Conservation (phyloP, 2,113 vertebrate genomes). For the Colius striatus region DNA sequence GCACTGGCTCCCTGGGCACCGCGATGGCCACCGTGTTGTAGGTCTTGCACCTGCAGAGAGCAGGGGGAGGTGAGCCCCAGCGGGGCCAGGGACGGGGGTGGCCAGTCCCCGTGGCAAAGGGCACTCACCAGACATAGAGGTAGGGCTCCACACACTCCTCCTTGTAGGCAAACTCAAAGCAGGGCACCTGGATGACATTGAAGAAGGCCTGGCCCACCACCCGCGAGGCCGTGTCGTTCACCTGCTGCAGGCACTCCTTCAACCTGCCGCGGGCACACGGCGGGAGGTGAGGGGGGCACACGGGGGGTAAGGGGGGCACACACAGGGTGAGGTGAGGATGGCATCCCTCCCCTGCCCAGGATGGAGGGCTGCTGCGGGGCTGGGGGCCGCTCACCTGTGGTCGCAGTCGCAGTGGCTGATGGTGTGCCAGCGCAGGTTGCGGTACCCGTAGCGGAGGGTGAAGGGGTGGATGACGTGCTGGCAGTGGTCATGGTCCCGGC, state of each 20-base stretch:
- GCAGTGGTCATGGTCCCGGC: conserved; percentile 90
- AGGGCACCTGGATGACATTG: conserved; percentile 88
- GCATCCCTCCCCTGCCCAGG: too few species aligned
- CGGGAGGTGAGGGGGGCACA: background rate
- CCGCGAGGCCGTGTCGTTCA: conserved; percentile 86
- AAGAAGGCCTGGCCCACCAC: conserved; percentile 89
- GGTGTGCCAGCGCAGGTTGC: conserved; percentile 89
- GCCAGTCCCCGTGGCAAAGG: fast-evolving
- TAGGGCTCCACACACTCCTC: conserved; percentile 88
- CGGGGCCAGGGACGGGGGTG: too few species aligned
- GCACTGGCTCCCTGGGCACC: conserved; percentile 81
- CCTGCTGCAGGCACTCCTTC: conserved; percentile 82
- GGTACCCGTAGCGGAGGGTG: conserved; percentile 83
- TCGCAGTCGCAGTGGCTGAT: conserved; percentile 93
- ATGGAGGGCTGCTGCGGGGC: too few species aligned
- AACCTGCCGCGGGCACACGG: conserved; percentile 69
- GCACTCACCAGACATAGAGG: conserved; percentile 91
- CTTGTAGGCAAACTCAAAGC: conserved; percentile 84
- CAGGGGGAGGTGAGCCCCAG: fast-evolving
- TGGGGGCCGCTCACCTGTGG: conserved; percentile 66
- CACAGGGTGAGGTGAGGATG: too few species aligned
- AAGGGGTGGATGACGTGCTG: conserved; percentile 89
- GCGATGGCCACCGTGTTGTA: conserved; percentile 85
- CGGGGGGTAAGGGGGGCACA: fast-evolving
- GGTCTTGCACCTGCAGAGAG: conserved; percentile 81